These are phyloP conservation scores for Helicoverpa armigera DNA, from an alignment of 1,140 invertebrate genomes.

Conservation along the genomic window DNA sequence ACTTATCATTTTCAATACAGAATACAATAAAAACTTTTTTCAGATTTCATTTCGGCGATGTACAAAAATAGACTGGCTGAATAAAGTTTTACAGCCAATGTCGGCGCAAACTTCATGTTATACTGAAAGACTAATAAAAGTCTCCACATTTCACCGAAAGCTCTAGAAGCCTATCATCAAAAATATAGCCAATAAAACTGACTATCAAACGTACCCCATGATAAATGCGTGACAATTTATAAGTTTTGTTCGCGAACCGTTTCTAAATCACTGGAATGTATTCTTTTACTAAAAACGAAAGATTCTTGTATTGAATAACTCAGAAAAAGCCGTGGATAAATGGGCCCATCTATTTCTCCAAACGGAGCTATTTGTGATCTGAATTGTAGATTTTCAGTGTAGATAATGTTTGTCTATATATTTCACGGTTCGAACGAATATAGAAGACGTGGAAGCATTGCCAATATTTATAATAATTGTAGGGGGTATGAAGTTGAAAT, in stretches of 20 bases:
- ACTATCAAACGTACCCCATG: conserved; percentile 27
- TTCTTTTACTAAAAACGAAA: conserved; percentile 39
- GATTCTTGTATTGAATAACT: conserved; percentile 46
- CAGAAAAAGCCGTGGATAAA: conserved; percentile 39
- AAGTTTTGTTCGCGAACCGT: conserved; percentile 36
- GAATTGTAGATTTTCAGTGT: conserved; percentile 47
- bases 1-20: background rate
- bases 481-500: conserved; percentile 22
- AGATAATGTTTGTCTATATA: conserved; percentile 47
- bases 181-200: conserved; percentile 30
- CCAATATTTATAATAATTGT: conserved; percentile 45
- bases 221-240: conserved; percentile 46
- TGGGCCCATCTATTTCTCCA: conserved; percentile 43
- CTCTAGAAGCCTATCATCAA: conserved; percentile 14
- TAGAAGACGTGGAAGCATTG: conserved; percentile 24
- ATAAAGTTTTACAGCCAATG: conserved; percentile 18
- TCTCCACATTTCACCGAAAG: conserved; percentile 14
- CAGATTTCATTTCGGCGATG: background rate
- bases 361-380: conserved; percentile 45
- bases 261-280: conserved; percentile 38
- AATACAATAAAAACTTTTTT: conserved; percentile 1
- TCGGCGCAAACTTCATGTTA: conserved; percentile 7
- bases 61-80: conserved; percentile 16
- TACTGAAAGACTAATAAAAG: conserved; percentile 37
- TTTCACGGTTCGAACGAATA: conserved; percentile 27